Percentiles rank a stretch among this genome's conserved stretches.
phyloP scores from a whole-genome alignment of 2,888 invertebrate species.

The Caenorhabditis becei region DNA sequence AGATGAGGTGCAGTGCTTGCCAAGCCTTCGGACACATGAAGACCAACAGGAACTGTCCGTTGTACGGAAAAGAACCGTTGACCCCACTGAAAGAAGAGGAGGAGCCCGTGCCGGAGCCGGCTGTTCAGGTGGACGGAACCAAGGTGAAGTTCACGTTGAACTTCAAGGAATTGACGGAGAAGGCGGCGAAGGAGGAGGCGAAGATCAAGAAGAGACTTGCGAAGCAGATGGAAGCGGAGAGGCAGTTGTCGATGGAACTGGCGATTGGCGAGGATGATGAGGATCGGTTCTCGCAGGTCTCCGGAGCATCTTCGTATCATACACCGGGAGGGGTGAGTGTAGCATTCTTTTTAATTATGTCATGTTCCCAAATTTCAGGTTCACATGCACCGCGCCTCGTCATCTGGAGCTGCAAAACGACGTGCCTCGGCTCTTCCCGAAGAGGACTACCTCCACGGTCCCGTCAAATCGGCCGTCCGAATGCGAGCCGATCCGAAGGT shows the following conservation, averaged over 20 bases:
- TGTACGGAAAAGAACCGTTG: conserved; percentile 87
- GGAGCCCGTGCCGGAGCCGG: too few species aligned
- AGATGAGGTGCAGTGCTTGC: conserved; percentile 91
- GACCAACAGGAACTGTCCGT: conserved; percentile 97
- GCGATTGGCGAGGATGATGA: conserved; percentile 43
- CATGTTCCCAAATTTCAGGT: conserved; percentile 14
- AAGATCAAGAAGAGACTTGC: neutral
- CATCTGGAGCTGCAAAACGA: too few species aligned
- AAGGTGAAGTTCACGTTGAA: conserved; percentile 81
- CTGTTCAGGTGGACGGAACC: conserved; percentile 83
- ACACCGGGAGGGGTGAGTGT: conserved; percentile 21
- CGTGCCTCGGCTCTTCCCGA: conserved; percentile 72
- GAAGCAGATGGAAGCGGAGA: conserved; percentile 10
- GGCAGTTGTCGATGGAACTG: conserved; percentile 5
- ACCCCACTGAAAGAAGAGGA: conserved; percentile 86
- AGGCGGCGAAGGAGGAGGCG: conserved; percentile 26
- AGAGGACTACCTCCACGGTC: conserved; percentile 80
- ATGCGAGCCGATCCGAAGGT: conserved; percentile 93
- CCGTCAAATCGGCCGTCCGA: conserved; percentile 88
- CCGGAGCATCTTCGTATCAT: conserved; percentile 25
- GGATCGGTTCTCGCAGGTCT: conserved; percentile 42
- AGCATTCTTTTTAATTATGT: neutral
- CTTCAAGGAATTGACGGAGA: conserved; percentile 24
- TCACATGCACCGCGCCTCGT: conserved; percentile 43
- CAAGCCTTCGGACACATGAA: conserved; percentile 89